A percentile compares a stretch with the other conserved stretches of the same genome.
These are phyloP conservation scores for Aurelia aurita DNA, from an alignment of 30 jellyfish, hydroid and myxozoan species.

Conservation along the genomic window DNA sequence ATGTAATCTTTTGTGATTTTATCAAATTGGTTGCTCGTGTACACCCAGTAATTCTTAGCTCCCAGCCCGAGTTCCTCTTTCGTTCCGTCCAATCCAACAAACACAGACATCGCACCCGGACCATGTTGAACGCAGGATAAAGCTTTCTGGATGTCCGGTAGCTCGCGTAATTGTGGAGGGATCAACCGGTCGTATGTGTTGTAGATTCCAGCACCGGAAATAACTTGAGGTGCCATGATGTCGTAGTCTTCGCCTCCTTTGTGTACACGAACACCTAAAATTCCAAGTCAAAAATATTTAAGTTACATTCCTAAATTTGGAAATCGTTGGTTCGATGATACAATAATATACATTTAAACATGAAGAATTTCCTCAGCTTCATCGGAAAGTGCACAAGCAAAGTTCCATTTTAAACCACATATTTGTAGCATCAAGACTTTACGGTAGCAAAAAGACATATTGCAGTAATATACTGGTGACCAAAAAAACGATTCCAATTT, in stretches of 20 bases:
- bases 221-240: constrained; percentile 85
- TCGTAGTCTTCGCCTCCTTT: constrained; percentile 80
- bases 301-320: too few relatives aligned
- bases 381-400: too few relatives aligned
- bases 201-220: constrained; percentile 87
- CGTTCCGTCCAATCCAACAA: constrained; percentile 86
- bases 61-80: constrained; percentile 86
- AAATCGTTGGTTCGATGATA: not conserved
- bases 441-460: too few relatives aligned
- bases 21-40: constrained; percentile 73
- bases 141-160: constrained; percentile 38
- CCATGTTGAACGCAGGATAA: constrained; percentile 77
- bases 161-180: constrained; percentile 44
- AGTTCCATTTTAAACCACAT: too few relatives aligned
- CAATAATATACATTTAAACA: not conserved
- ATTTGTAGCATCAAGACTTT: too few relatives aligned
- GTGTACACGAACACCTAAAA: constrained; percentile 80
- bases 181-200: constrained; percentile 78
- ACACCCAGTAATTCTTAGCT: constrained; percentile 87
- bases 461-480: too few relatives aligned
- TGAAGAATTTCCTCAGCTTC: too few relatives aligned
- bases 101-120: constrained; percentile 82
- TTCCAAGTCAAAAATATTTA: too few relatives aligned
- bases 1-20: constrained; percentile 49
- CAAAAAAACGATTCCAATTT: too few relatives aligned